Evolutionary conservation across 2,888 invertebrate species (phyloP).

Genomic region (Megastigmus dorsalis): DNA sequence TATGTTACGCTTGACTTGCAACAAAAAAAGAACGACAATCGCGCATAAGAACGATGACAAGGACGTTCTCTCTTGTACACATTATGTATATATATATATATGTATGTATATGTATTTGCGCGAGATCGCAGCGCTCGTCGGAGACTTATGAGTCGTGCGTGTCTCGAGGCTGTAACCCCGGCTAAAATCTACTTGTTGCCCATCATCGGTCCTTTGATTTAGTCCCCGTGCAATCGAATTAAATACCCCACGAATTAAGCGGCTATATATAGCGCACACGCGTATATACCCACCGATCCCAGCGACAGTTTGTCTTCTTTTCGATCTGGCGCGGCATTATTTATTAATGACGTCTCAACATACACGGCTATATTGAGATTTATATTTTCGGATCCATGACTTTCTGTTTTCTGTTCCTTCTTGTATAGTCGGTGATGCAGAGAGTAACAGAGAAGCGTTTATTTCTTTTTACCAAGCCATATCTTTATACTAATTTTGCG

Average conservation of each 20-base stretch:
- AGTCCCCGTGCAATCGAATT: constrained; percentile 70
- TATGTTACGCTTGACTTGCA: background rate
- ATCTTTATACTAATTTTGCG: too few species aligned
- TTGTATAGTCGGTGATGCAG: too few species aligned
- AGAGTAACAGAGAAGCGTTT: too few species aligned
- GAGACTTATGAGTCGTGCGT: constrained; percentile 69
- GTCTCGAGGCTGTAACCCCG: constrained; percentile 71
- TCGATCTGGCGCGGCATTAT: constrained; percentile 4
- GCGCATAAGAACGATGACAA: background rate
- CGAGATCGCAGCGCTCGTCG: constrained; percentile 18
- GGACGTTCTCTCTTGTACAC: too few species aligned
- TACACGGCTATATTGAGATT: constrained; percentile 21
- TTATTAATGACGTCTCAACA: constrained; percentile 32
- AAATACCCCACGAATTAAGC: constrained; percentile 59
- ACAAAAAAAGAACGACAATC: constrained; percentile 15
- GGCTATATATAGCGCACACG: background rate
- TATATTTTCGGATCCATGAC: constrained; percentile 10
- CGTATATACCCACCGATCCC: background rate
- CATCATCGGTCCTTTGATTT: constrained; percentile 71
- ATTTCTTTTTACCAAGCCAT: too few species aligned
- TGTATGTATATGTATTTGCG: too few species aligned
- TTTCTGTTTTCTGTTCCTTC: too few species aligned
- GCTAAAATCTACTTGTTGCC: constrained; percentile 72
- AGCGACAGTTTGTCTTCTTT: constrained; percentile 39
- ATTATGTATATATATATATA: too few species aligned